Evolutionary conservation across 2,888 invertebrate genomes (phyloP), one percentile per base, ranked within the genome.

Genomic region (Trissolcus japonicus): DNA sequence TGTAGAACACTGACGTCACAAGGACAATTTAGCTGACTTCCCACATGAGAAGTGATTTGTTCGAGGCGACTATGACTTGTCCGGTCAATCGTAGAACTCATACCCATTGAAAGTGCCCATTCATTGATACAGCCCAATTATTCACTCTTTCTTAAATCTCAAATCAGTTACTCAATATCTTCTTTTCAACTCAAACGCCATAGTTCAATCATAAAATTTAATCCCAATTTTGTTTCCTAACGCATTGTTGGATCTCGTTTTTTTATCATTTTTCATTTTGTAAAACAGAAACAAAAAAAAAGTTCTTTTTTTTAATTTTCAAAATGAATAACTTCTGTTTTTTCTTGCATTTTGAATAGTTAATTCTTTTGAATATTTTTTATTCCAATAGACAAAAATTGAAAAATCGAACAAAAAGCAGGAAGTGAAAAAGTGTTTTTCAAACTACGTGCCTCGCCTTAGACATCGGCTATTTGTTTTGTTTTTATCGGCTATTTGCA

Each of bases 1-100:
- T 76, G 68, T 73, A 78, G 77, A 72, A 65, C 73, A 73, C 51
- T 65, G 69, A 73, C 77, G 77, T 78, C 77, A 78, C 77, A 78
- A 78, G 77, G 77, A 78, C 77, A 60, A 65, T 73, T 72, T 69
- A 65, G 63, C 61, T 66, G 61, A 67, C 74, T 78, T 74, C 69
- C 73, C 73, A 73, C 77, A 77, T 77, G 73, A 73, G 68, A 56
- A 62, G 56, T 65, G 63, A 73, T 77, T 73, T 73, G 77, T 65
- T 35, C 77, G 73, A 77, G 68, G 68, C 68, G 73, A 77, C 67
- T 68, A 73, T 68, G 63, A 73, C 77, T 67, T 59, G 50, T 48
- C 17, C 60, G 59, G 40, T 59, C 67, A 66, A 71, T 79, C 76
- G 69, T 66, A 66, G 43, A 56, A 19, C 75, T 74, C 35, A 35